Percentiles rank a stretch among this genome's conserved stretches.
These are phyloP conservation scores for Ophiothrix spiculata DNA, from an alignment of 35 echinoderm and acorn worm genomes.

Conservation along the genomic window DNA sequence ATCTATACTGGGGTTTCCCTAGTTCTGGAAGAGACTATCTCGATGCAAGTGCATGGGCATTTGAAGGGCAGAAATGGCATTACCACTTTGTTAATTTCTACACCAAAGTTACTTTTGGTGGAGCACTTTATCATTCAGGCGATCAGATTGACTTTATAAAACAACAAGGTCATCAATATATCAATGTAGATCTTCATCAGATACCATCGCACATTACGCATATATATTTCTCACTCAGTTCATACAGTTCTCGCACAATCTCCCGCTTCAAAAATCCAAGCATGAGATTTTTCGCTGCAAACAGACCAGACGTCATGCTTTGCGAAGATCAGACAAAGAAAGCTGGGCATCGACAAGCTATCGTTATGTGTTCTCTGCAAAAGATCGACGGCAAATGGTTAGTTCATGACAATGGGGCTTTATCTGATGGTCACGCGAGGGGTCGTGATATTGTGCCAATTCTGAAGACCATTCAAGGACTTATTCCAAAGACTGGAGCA, in stretches of 20 bases:
- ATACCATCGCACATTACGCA: slow-evolving; percentile 7
- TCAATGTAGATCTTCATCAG: slow-evolving; percentile 16
- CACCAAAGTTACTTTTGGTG: background rate
- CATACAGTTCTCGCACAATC: slow-evolving; percentile 15
- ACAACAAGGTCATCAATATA: slow-evolving; percentile 16
- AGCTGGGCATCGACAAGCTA: slow-evolving; percentile 21
- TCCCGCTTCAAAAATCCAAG: slow-evolving; percentile 27
- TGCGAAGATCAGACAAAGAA: slow-evolving; percentile 25
- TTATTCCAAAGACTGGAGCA: background rate
- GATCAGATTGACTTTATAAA: background rate
- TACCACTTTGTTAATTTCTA: background rate
- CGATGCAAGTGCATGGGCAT: background rate
- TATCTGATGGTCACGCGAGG: slow-evolving; percentile 20
- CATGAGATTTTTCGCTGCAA: slow-evolving; percentile 12
- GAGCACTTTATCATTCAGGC: slow-evolving; percentile 12
- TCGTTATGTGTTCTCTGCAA: slow-evolving; percentile 27
- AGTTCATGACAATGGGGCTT: background rate
- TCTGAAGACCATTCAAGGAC: background rate
- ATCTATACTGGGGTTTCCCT: slow-evolving; percentile 48
- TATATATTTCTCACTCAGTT: slow-evolving; percentile 32
- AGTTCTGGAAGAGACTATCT: background rate
- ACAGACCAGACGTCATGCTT: slow-evolving; percentile 22
- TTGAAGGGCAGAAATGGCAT: background rate
- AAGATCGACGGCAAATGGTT: slow-evolving; percentile 17
- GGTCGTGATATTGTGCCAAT: background rate